phyloP scores from a whole-genome alignment of 2,113 vertebrate species.

The Hypocryptadius cinnamomeus region DNA sequence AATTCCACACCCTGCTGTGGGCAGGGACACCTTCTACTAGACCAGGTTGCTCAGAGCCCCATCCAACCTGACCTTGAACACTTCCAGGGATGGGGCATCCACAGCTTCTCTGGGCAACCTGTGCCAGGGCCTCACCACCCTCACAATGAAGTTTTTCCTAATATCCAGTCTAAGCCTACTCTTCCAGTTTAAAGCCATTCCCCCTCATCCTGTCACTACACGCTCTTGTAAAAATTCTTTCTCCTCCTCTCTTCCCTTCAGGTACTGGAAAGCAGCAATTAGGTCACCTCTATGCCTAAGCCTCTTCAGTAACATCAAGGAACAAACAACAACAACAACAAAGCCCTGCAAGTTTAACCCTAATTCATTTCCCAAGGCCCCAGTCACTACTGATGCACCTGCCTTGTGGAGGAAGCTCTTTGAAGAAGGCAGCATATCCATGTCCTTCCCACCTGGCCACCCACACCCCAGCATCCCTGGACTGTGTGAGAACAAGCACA shows the following conservation, averaged over 20 bases:
- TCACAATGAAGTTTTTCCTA: neutral
- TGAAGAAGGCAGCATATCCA: neutral
- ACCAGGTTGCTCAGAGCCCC: neutral
- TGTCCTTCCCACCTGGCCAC: neutral
- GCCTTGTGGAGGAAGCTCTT: neutral
- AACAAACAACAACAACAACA: neutral
- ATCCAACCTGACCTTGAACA: too few species aligned
- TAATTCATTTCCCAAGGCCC: constrained; percentile 17
- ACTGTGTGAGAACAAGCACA: neutral
- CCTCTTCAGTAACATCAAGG: neutral
- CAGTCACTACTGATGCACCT: neutral
- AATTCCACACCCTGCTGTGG: neutral
- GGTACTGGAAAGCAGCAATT: neutral
- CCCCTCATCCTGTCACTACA: neutral
- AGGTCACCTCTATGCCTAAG: neutral
- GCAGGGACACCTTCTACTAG: neutral
- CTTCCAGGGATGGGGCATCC: neutral
- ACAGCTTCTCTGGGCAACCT: neutral
- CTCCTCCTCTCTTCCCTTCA: neutral
- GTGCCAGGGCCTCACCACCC: neutral
- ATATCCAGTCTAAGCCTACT: neutral
- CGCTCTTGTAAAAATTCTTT: neutral
- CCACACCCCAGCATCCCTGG: neutral
- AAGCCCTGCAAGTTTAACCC: neutral
- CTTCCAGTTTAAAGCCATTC: neutral